Evolutionary conservation across 2,113 vertebrate genomes (phyloP).

Genomic region (Datnioides undecimradiatus): DNA sequence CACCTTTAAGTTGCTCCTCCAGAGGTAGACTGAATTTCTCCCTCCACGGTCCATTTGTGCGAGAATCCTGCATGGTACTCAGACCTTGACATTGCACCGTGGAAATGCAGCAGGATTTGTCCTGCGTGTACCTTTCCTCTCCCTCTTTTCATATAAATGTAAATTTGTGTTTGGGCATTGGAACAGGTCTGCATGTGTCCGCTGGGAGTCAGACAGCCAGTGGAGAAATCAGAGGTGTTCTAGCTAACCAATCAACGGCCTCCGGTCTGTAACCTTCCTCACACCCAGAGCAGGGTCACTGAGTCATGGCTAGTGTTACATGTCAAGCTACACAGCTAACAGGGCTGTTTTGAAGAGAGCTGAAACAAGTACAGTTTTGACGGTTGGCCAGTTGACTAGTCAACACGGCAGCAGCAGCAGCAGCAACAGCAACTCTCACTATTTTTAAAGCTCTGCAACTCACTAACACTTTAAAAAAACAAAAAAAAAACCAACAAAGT

Average conservation of each 20-base stretch:
- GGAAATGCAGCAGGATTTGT: conserved; percentile 71
- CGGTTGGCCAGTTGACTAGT: conserved; percentile 35
- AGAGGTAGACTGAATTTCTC: conserved; percentile 66
- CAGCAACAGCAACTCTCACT: conserved; percentile 35
- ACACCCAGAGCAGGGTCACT: conserved; percentile 57
- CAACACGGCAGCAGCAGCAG: conserved; percentile 34
- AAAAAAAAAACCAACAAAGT: neutral
- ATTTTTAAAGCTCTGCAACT: neutral
- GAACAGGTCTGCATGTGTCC: conserved; percentile 70
- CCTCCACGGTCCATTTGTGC: conserved; percentile 66
- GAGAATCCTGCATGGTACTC: conserved; percentile 52
- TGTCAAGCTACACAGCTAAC: conserved; percentile 44
- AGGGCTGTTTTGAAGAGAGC: conserved; percentile 37
- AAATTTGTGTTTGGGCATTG: conserved; percentile 78
- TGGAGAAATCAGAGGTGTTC: conserved; percentile 72
- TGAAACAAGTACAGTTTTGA: conserved; percentile 37
- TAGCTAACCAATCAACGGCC: conserved; percentile 59
- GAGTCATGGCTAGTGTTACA: conserved; percentile 52
- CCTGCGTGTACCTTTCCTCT: conserved; percentile 66
- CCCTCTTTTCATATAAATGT: conserved; percentile 82
- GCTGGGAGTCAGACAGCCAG: conserved; percentile 56
- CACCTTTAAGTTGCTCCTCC: conserved; percentile 65
- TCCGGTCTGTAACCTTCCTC: conserved; percentile 54
- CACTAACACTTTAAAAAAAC: neutral
- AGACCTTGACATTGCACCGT: conserved; percentile 67